A percentile compares a stretch with the other conserved stretches of the same genome.
Evolutionary conservation across 2,888 invertebrate genomes (phyloP).

Genomic region (Hirtodrosophila trivittata): DNA sequence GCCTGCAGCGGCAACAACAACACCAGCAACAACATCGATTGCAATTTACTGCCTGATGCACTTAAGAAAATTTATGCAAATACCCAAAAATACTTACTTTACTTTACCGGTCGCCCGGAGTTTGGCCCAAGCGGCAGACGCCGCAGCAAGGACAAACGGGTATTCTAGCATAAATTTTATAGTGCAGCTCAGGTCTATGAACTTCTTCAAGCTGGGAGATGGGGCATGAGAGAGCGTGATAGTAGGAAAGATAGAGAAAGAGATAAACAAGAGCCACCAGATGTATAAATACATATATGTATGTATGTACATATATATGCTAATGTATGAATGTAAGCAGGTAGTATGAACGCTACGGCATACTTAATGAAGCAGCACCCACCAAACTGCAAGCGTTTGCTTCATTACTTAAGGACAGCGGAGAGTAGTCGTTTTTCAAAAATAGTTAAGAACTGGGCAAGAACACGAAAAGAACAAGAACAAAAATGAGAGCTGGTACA

Average conservation of each 20-base stretch:
- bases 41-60: constrained; percentile 82
- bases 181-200: constrained; percentile 77
- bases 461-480: neutral
- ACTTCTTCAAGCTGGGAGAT: constrained; percentile 29
- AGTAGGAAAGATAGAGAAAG: constrained; percentile 1
- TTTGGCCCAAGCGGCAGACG: constrained; percentile 48
- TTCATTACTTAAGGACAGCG: constrained; percentile 68
- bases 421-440: neutral
- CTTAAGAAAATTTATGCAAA: constrained; percentile 83
- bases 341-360: constrained; percentile 51
- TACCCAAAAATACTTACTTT: constrained; percentile 82
- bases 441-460: neutral
- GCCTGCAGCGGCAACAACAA: constrained; percentile 22
- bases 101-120: constrained; percentile 51
- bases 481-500: neutral
- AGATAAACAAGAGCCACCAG: neutral
- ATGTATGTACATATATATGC: constrained; percentile 9
- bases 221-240: neutral
- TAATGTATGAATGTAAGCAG: constrained; percentile 29
- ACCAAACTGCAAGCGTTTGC: constrained; percentile 75
- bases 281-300: constrained; percentile 2
- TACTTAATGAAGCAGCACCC: constrained; percentile 80
- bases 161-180: constrained; percentile 78
- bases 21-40: constrained; percentile 73
- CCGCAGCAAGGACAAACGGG: constrained; percentile 75